Base-by-base conservation (phyloP, 2,888 invertebrate genomes). In the Sicus ferrugineus region DNA sequence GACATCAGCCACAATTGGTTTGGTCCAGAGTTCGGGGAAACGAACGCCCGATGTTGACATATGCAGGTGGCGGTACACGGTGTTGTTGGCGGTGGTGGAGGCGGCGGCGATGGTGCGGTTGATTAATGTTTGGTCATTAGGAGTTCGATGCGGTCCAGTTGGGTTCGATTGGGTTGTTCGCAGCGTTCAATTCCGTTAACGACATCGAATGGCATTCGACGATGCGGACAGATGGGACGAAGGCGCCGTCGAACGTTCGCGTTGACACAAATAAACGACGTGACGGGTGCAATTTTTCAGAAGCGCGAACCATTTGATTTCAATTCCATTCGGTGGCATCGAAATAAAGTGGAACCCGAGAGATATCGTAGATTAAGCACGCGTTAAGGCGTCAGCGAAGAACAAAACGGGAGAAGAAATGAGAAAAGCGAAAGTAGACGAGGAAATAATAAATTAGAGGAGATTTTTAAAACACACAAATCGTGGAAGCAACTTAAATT, bases 51-150 rank as follows among this genome's bases (percentile, higher is more conserved):
- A 16, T 42, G 42, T 34, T 14, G 42, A 16, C 42, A n/a, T n/a
- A n/a, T 9, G 38, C 7, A 38, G 38, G 38, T 38, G 19, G 9
- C 19, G 23, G 21, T n/a, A 23, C 23, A n/a, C 21, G 21, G 21
- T 59, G 34, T n/a, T 58, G 19, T 30, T 11, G 11, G 26, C 54
- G 54, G 54, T 54, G 30, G 21, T 23, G 52, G 21, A 21, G 52
- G 31, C n/a, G 34, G 59, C 34, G 62, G 65, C 30, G 66, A 64
- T 67, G 69, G 62, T 65, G 65, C 23, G 50, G 66, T 66, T 63
- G 70, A 59, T 67, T 63, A 63, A 70, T 72, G 70, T 68, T 50
- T 26, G 54, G 63, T 42, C 65, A 50, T 61, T 58, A 38, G 54
- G 28, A 42, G 34, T 59, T 23, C 6, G 31, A 31, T 63, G 19